These are phyloP conservation scores for Tringa solitaria DNA, from an alignment of 2,113 vertebrate genomes.

Conservation along the genomic window DNA sequence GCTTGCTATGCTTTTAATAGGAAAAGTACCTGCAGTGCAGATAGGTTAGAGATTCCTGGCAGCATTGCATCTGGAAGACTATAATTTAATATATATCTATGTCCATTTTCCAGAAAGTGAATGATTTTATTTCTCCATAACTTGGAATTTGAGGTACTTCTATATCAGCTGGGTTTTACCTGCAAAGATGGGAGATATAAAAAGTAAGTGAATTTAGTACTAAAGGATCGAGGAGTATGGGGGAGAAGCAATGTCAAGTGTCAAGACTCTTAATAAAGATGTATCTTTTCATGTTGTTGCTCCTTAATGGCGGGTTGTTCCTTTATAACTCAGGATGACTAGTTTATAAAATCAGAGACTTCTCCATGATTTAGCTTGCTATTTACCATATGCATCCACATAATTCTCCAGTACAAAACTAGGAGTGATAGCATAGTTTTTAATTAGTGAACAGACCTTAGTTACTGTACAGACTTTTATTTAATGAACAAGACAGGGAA, in stretches of 20 bases:
- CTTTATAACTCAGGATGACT: neutral
- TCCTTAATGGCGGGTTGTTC: neutral
- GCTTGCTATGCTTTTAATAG: neutral
- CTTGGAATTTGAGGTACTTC: neutral
- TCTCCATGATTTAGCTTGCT: neutral
- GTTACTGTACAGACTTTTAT: neutral
- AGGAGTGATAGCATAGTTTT: neutral
- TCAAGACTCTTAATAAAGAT: neutral
- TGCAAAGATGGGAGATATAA: neutral
- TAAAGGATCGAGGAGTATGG: neutral
- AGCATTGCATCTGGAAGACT: neutral
- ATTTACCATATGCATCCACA: neutral
- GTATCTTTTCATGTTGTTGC: neutral
- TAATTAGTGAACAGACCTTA: neutral
- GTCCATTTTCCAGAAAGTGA: neutral
- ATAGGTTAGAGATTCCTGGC: neutral
- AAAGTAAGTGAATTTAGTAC: neutral
- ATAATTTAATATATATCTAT: neutral
- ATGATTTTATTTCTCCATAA: neutral
- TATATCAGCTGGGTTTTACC: neutral
- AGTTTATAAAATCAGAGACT: neutral
- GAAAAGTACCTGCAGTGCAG: neutral
- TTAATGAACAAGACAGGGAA: neutral
- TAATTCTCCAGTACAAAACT: neutral
- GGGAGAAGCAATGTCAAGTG: rapidly evolving